Base-by-base conservation (phyloP, 1,140 invertebrate genomes). In the Drosophila navojoa region DNA sequence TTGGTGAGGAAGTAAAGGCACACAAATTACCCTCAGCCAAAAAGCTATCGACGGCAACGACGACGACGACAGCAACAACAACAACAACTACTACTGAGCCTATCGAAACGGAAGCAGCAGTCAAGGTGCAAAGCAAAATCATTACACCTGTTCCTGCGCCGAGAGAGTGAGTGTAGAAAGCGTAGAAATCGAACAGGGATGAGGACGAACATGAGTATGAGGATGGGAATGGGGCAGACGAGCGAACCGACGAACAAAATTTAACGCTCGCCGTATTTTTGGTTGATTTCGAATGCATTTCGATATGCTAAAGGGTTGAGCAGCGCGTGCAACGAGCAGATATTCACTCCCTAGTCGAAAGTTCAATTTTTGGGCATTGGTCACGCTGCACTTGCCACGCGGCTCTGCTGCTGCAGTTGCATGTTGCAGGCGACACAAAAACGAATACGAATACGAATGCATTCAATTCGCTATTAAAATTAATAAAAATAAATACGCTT, bases 91-190 rank as follows among this genome's bases (percentile, higher is more conserved):
- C 53, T 38, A 55, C 40, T 11, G 29, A 38, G n/a, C 55, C 40
- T 44, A 64, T 58, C 59, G 75, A 86, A 87, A 89, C 82, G 82
- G 82, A 87, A 87, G 79, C 79, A 89, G 62, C 78, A 87, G 84
- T 87, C 84, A 87, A 87, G 84, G 84, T 87, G 84, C 84, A 89
- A 84, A 74, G 64, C 63, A 89, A 84, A 87, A 87, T 87, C 84
- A 79, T 90, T 87, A 84, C 84, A 87, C 84, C 84, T 89, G 84
- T 87, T 79, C 84, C 13, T 4, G 45, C 15, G 35, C 15, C 53
- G 44, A 5, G 32, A 3, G 19, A 82, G 79, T 82, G 84, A 86
- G 82, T 82, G 84, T 82, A 87, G 84, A 87, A 89, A 89, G 82
- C 84, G 82, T 82, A 73, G 71, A 73, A 81, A 87, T 87, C 71